phyloP scores from a whole-genome alignment of 53 echinoderm and acorn worm genomes.

The Actinopyga echinites region DNA sequence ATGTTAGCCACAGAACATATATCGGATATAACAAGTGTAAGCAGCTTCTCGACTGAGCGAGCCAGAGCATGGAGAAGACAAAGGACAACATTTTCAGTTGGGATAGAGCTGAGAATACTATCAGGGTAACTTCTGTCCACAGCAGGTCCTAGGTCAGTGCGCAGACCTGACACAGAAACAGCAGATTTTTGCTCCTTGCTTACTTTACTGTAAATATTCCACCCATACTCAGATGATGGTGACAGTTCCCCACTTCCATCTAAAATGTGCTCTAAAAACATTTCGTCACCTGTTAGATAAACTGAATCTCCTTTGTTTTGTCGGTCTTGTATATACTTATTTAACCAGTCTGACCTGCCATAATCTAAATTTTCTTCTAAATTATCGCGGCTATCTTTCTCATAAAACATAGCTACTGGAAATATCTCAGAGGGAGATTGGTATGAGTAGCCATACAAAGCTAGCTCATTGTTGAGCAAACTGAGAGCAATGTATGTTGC shows the following conservation, averaged over 20 bases:
- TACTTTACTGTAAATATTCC: constrained; percentile 64
- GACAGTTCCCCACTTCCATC: constrained; percentile 58
- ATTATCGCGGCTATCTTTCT: constrained; percentile 73
- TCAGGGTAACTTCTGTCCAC: constrained; percentile 3
- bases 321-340: neutral
- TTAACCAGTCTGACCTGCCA: neutral
- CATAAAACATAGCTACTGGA: constrained; percentile 72
- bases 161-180: neutral
- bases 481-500: neutral
- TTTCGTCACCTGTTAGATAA: constrained; percentile 67
- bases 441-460: neutral
- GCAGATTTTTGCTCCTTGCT: constrained; percentile 39
- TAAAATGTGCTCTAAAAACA: constrained; percentile 67
- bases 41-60: neutral
- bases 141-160: too few relatives aligned
- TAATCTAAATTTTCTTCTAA: constrained; percentile 57
- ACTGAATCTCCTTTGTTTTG: neutral
- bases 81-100: neutral
- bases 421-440: constrained; percentile 33
- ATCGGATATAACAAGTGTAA: neutral
- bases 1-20: neutral
- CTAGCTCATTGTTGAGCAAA: constrained; percentile 43
- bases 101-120: neutral
- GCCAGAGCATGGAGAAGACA: constrained; percentile 10
- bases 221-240: constrained; percentile 63